Evolutionary conservation across 1,140 invertebrate genomes (phyloP).

Genomic region (Euura lappo): DNA sequence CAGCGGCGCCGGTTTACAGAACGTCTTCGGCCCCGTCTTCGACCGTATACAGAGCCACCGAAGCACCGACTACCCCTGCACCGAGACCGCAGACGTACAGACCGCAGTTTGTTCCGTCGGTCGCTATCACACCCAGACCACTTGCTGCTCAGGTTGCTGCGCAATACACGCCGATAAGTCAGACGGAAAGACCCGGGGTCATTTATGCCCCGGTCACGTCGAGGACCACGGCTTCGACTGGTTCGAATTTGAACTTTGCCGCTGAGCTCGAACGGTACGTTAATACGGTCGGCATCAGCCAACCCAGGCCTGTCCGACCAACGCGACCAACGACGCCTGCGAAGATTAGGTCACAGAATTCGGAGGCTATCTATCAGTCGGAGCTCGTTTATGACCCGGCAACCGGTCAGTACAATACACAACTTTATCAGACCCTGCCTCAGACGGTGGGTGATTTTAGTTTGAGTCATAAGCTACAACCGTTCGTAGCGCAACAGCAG

Average conservation of each 20-base stretch:
- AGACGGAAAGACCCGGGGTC: conserved; percentile 60
- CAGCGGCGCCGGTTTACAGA: conserved; percentile 30
- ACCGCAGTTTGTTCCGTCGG: conserved; percentile 36
- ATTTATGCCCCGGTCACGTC: conserved; percentile 45
- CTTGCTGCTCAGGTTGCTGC: conserved; percentile 69
- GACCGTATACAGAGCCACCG: conserved; percentile 53
- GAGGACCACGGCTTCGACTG: conserved; percentile 45
- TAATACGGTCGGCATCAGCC: conserved; percentile 70
- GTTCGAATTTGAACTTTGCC: conserved; percentile 71
- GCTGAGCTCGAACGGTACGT: conserved; percentile 80
- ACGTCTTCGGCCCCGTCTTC: conserved; percentile 41
- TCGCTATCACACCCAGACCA: conserved; percentile 68
- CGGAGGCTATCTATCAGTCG: conserved; percentile 74
- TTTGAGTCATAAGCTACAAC: conserved; percentile 75
- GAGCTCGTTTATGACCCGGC: conserved; percentile 78
- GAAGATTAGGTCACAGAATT: conserved; percentile 48
- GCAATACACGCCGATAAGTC: conserved; percentile 62
- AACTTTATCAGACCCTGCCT: conserved; percentile 77
- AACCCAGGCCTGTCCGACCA: conserved; percentile 34
- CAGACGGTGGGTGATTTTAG: conserved; percentile 74
- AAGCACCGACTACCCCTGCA: conserved; percentile 59
- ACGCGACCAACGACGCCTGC: conserved; percentile 52
- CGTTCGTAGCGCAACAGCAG: conserved; percentile 70
- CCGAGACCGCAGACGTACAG: conserved; percentile 51
- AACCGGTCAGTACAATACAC: conserved; percentile 81